Percentiles rank a stretch among this genome's conserved stretches.
Evolutionary conservation across 2,888 invertebrate genomes (phyloP).

Genomic region (Hirtodrosophila alboralis): DNA sequence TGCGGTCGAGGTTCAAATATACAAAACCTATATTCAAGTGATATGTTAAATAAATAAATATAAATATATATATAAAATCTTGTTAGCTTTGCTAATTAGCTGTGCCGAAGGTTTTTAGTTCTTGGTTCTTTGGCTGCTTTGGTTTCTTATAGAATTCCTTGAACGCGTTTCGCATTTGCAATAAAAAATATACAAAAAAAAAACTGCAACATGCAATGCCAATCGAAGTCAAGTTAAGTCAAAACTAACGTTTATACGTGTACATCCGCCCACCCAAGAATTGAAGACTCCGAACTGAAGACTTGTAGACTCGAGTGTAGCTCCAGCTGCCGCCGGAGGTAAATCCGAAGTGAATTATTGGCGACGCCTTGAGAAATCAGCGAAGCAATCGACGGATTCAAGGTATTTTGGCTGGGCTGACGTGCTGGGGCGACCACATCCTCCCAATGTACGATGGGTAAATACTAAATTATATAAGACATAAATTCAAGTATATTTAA

Average conservation of each 20-base stretch:
- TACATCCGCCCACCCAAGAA: slow-evolving; percentile 43
- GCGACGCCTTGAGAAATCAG: slow-evolving; percentile 50
- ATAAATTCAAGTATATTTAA: too few species aligned
- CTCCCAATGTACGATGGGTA: slow-evolving; percentile 27
- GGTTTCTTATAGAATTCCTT: slow-evolving; percentile 34
- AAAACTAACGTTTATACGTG: slow-evolving; percentile 8
- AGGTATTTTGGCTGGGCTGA: slow-evolving; percentile 22
- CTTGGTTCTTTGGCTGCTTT: slow-evolving; percentile 4
- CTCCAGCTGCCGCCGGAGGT: slow-evolving; percentile 47
- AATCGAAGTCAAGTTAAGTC: slow-evolving; percentile 40
- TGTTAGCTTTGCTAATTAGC: slow-evolving; percentile 36
- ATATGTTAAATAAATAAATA: neutral
- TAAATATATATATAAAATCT: slow-evolving; percentile 40
- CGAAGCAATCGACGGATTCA: slow-evolving; percentile 54
- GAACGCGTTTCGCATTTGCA: slow-evolving; percentile 47
- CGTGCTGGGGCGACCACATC: slow-evolving; percentile 28
- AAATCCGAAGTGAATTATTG: slow-evolving; percentile 39
- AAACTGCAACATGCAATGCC: slow-evolving; percentile 48
- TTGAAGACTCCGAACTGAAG: slow-evolving; percentile 1
- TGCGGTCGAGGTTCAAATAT: slow-evolving; percentile 25
- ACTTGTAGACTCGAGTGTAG: slow-evolving; percentile 4
- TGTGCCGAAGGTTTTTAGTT: slow-evolving; percentile 37
- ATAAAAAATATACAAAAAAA: neutral
- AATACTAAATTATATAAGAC: too few species aligned
- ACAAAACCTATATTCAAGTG: neutral